phyloP scores from a whole-genome alignment of 2,888 invertebrate genomes.

The Acronicta aceris region DNA sequence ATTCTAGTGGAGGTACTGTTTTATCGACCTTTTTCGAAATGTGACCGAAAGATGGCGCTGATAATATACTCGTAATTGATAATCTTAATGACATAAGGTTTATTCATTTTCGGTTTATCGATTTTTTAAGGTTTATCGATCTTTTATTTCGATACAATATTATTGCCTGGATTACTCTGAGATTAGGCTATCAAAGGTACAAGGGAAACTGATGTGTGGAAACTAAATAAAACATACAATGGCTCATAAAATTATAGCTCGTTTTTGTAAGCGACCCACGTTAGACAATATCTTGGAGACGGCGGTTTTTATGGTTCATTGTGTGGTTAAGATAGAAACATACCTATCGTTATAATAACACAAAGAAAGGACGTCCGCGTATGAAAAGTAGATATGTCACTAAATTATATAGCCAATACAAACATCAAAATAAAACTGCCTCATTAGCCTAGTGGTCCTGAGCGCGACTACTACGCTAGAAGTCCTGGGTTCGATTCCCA shows the following conservation, averaged over 20 bases:
- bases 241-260: constrained; percentile 67
- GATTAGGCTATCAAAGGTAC: constrained; percentile 48
- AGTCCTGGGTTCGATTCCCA: too few relatives aligned
- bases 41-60: neutral
- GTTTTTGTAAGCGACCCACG: constrained; percentile 66
- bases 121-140: constrained; percentile 3
- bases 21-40: neutral
- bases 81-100: constrained; percentile 10
- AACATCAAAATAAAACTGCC: too few relatives aligned
- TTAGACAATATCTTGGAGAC: constrained; percentile 68
- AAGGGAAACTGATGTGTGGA: constrained; percentile 67
- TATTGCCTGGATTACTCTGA: constrained; percentile 32
- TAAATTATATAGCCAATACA: too few relatives aligned
- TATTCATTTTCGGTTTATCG: neutral
- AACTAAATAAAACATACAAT: constrained; percentile 71
- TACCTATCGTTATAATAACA: neutral
- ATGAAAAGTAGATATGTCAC: too few relatives aligned
- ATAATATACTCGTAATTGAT: neutral
- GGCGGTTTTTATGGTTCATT: constrained; percentile 64
- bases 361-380: too few relatives aligned
- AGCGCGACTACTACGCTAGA: too few relatives aligned
- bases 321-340: constrained; percentile 47
- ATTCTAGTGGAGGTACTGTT: too few relatives aligned
- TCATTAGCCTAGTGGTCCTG: too few relatives aligned
- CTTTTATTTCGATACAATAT: constrained; percentile 19